These are phyloP conservation scores for Geotrupes spiniger DNA, from an alignment of 2,888 invertebrate genomes.

Conservation along the genomic window DNA sequence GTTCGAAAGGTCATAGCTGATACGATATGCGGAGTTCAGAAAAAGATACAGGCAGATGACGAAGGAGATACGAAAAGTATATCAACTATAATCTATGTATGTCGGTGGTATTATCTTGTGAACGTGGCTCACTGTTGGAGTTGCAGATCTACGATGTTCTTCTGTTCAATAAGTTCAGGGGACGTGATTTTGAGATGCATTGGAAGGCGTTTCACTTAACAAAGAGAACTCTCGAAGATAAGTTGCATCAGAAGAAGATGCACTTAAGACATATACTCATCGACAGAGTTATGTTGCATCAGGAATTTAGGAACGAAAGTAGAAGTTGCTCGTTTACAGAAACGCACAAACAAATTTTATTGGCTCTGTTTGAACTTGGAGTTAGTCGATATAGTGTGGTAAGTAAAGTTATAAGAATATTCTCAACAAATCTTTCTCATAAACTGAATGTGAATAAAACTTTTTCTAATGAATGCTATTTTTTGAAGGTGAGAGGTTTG, in stretches of 20 bases:
- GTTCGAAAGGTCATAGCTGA: conserved; percentile 62
- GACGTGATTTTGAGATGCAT: conserved; percentile 60
- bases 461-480: too few relatives aligned
- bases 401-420: too few relatives aligned
- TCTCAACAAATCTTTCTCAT: neutral
- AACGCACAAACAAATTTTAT: conserved; percentile 60
- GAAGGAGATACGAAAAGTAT: conserved; percentile 81
- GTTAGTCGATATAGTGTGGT: conserved; percentile 68
- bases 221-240: conserved; percentile 62
- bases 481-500: conserved; percentile 59
- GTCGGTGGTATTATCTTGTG: neutral
- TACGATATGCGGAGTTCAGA: conserved; percentile 62
- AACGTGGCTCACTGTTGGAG: neutral
- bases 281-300: conserved; percentile 66
- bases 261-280: conserved; percentile 63
- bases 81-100: conserved; percentile 45
- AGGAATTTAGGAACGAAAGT: conserved; percentile 55
- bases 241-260: conserved; percentile 59
- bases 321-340: conserved; percentile 55
- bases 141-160: conserved; percentile 65
- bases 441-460: conserved; percentile 9
- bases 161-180: conserved; percentile 56
- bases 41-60: conserved; percentile 61
- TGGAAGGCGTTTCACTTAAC: conserved; percentile 65
- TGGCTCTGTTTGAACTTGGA: conserved; percentile 61